These are phyloP conservation scores for Osmoderma eremita DNA, from an alignment of 2,888 invertebrate species.

Conservation along the genomic window DNA sequence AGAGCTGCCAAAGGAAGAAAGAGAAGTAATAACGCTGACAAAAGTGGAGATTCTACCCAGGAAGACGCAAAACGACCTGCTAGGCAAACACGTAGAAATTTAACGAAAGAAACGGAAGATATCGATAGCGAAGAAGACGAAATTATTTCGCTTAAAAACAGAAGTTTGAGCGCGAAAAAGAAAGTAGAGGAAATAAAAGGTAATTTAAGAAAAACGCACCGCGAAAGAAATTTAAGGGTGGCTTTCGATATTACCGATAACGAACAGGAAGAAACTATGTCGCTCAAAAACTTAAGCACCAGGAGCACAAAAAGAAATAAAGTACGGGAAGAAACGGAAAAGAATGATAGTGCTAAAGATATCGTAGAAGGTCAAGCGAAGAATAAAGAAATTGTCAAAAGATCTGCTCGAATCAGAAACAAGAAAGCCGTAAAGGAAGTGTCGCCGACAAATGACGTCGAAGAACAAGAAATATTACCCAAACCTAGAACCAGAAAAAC, in stretches of 20 bases:
- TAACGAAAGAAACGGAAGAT: neutral
- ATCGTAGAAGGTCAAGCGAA: neutral
- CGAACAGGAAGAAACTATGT: neutral
- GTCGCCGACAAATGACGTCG: too few species aligned
- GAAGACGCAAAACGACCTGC: neutral
- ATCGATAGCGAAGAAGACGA: neutral
- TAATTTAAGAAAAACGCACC: too few species aligned
- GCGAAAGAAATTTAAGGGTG: slow-evolving; percentile 2
- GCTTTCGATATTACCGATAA: neutral
- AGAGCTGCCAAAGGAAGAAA: neutral
- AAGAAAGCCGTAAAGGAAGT: neutral
- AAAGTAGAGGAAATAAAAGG: too few species aligned
- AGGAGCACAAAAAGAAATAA: neutral
- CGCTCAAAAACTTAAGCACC: neutral
- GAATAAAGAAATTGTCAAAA: neutral
- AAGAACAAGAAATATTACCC: too few species aligned
- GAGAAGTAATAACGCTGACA: neutral
- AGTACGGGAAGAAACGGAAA: neutral
- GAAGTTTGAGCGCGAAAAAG: too few species aligned
- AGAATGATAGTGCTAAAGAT: neutral
- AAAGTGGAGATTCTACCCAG: neutral
- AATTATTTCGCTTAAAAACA: neutral
- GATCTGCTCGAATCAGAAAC: neutral
- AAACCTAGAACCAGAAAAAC: neutral
- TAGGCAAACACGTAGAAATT: slow-evolving; percentile 11